Base-by-base conservation (phyloP, 2,113 vertebrate genomes). In the Ameiurus melas region DNA sequence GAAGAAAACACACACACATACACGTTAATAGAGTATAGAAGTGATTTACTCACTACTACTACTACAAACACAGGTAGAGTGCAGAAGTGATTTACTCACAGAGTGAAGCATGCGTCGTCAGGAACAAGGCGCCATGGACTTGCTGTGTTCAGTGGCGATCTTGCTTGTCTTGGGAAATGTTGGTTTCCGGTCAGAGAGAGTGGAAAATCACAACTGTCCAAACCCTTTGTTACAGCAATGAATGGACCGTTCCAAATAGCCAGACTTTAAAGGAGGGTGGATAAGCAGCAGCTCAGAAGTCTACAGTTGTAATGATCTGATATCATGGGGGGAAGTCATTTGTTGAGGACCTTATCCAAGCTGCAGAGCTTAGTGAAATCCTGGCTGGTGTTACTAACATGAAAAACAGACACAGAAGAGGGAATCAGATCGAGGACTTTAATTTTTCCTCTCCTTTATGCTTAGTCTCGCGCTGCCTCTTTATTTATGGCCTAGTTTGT, bases 41-140 rank as follows among this genome's bases (percentile, higher is more conserved):
- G 43, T 64, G 66, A 51, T 78, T 30, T 57, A 80, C 78, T 20
- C n/a, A 80, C 16, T 84, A 47, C 78, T 80, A 80, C 77, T 53
- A n/a, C 27, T 51, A 88, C 75, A 62, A 58, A 68, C 36, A 39
- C n/a, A 89, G 60, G 47, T 51, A 71, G 27, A 30, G 27, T 57
- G 43, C 30, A 19, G 47, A 85, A 84, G 51, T 51, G 57, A 66
- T 79, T 77, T 83, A 89, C 90, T 91, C 30, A 91, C 90, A 85
- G 88, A 88, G 73, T 84, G 78, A 91, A 89, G 90, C 88, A 55
- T 86, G 86, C 83, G 86, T 88, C 30, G 88, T 91, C 88, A 91
- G 80, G 90, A 89, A 47, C 82, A 68, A 55, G 87, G 19, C n/a
- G 88, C 90, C 90, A 91, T 91, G 84, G 80, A 84, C 60, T 79